A percentile compares a stretch with the other conserved stretches of the same genome.
phyloP scores from a whole-genome alignment of 1,140 invertebrate species.

The Theocolax elegans region DNA sequence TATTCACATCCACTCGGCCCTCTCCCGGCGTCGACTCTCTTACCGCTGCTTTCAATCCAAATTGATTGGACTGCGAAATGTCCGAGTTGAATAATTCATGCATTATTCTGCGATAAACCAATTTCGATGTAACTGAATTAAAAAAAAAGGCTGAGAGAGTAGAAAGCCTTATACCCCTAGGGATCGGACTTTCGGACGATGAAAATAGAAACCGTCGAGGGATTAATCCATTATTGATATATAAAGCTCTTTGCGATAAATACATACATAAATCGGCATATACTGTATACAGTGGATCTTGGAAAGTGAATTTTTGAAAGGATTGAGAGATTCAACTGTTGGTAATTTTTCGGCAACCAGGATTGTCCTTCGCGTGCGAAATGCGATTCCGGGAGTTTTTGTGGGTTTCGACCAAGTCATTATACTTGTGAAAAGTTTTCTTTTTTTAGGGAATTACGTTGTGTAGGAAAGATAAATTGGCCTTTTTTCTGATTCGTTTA shows the following conservation, averaged over 20 bases:
- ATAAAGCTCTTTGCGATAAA: slow-evolving; percentile 28
- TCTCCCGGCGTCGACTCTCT: not conserved
- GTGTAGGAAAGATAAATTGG: not conserved
- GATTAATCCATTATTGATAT: slow-evolving; percentile 39
- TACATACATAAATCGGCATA: slow-evolving; percentile 28
- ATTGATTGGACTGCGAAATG: slow-evolving; percentile 63
- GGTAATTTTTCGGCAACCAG: too few relatives aligned
- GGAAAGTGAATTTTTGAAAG: too few relatives aligned
- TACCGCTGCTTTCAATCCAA: slow-evolving; percentile 51
- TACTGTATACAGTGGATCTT: too few relatives aligned
- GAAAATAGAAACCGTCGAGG: not conserved
- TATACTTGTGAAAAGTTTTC: not conserved
- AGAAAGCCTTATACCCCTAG: too few relatives aligned
- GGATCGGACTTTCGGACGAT: too few relatives aligned
- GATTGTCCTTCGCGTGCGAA: too few relatives aligned
- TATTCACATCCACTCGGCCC: slow-evolving; percentile 29
- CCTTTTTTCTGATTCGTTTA: not conserved
- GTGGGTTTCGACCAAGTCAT: too few relatives aligned
- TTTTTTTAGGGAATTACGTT: not conserved
- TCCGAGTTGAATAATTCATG: slow-evolving; percentile 65
- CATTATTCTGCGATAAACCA: slow-evolving; percentile 53
- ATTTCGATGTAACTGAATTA: slow-evolving; percentile 51
- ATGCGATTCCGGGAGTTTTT: too few relatives aligned
- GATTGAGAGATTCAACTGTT: too few relatives aligned
- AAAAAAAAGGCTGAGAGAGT: slow-evolving; percentile 33